A percentile compares a stretch with the other conserved stretches of the same genome.
Conservation (phyloP, 1,140 invertebrate species). For the Macrobrachium rosenbergii region DNA sequence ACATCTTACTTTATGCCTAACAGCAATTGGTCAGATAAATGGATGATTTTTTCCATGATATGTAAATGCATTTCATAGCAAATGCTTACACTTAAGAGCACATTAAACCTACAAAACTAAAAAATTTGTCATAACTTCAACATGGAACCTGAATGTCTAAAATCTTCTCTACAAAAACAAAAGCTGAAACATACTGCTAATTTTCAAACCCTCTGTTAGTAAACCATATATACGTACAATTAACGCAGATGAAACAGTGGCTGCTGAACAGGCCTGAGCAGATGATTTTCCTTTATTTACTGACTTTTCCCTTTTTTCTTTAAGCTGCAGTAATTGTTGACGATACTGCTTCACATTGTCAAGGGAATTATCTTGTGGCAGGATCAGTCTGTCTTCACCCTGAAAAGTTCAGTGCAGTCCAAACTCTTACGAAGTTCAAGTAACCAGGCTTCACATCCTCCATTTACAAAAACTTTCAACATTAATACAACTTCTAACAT, state of each 20-base stretch:
- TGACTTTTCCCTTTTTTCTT: neutral
- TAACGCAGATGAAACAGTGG: no score
- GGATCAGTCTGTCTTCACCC: conserved; percentile 25
- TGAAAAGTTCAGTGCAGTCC: conserved; percentile 1
- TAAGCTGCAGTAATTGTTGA: conserved; percentile 12
- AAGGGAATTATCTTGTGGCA: conserved; percentile 24
- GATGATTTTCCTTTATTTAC: neutral
- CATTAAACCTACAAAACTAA: no score
- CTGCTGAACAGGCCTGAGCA: neutral
- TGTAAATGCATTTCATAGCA: no score
- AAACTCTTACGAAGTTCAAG: neutral
- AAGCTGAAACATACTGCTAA: neutral
- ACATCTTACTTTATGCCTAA: no score
- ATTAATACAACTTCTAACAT: no score
- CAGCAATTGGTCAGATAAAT: neutral
- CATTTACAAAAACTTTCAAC: no score
- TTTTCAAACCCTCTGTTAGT: no score
- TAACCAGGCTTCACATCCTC: neutral
- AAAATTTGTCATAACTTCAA: no score
- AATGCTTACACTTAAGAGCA: no score
- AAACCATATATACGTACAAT: no score
- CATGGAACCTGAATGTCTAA: neutral
- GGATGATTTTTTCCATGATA: no score
- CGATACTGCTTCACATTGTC: conserved; percentile 26
- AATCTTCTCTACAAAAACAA: neutral